Evolutionary conservation across 2,888 invertebrate genomes (phyloP), one percentile per base, ranked within the genome.

Genomic region (Dolichomitus sp.): DNA sequence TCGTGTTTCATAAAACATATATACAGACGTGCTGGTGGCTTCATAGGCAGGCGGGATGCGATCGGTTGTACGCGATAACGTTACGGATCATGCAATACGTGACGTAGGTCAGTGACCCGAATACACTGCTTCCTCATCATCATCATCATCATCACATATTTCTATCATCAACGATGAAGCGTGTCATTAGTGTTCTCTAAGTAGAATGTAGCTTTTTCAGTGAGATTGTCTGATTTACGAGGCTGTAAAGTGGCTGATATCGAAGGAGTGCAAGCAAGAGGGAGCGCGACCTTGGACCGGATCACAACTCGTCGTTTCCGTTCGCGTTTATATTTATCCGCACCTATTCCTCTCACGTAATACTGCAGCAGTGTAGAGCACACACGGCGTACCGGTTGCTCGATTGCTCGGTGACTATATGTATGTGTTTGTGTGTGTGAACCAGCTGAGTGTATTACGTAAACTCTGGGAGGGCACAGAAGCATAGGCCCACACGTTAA

Each of bases 311-410:
- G 80, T 68, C 57, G 76, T 77, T 83, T 83, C 80, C 83, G 83
- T 80, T 80, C 73, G 73, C 80, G 82, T 85, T 85, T 85, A 85
- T 86, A 84, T 86, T 85, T 86, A 84, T 82, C 83, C 77, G 73
- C 72, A 65, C 59, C 77, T 77, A 83, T 83, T 83, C 80, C 73
- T 79, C 77, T 85, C 86, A 86, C 84, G 85, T 85, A 85, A 86
- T 80, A 82, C 14, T 66, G 19, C 50, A 63, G 68, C n/a, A 73
- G 61, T 48, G 50, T 66, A 52, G 30, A 33, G 33, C 37, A 14
- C 57, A 54, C 69, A 23, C 54, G n/a, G 12, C 12, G 45, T 57
- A 70, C 70, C 70, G 57, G 70, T 72, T 61, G 17, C 45, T 19
- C 30, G 57, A 72, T 72, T 61, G 59, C 45, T 48, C 17, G 30